Percentiles rank a stretch among this genome's conserved stretches.
Conservation (phyloP, 2,888 invertebrate genomes). For the Brachyptera risi region DNA sequence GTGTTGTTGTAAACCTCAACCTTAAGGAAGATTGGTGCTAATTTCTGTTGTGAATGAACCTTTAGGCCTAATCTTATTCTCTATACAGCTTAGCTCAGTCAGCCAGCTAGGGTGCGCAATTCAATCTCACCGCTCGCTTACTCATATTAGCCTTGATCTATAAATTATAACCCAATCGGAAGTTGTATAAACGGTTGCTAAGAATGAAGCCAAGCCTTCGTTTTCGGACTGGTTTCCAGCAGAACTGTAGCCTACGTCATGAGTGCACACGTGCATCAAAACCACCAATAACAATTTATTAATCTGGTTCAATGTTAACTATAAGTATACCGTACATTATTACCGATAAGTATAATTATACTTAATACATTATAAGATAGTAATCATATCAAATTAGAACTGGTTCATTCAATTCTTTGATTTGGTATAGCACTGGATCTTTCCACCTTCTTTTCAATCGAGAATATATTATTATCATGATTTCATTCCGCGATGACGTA, state of each 20-base stretch:
- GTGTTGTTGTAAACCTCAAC: too few species aligned
- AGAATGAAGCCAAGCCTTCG: constrained; percentile 11
- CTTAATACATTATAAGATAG: constrained; percentile 3
- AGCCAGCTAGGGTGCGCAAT: too few species aligned
- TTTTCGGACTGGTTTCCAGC: constrained; percentile 13
- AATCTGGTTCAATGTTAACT: constrained; percentile 11
- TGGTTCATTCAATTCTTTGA: too few species aligned
- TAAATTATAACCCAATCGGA: constrained; percentile 19
- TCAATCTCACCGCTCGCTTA: neutral
- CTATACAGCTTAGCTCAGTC: too few species aligned
- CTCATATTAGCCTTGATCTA: constrained; percentile 24
- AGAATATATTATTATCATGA: too few species aligned
- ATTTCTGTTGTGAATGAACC: neutral
- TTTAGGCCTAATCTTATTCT: too few species aligned
- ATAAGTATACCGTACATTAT: neutral
- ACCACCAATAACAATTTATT: neutral
- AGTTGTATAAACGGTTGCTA: neutral
- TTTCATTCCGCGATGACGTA: too few species aligned
- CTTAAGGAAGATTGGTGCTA: too few species aligned
- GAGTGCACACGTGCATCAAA: neutral
- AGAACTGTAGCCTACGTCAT: neutral
- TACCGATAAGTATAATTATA: constrained; percentile 5
- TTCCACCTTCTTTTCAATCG: too few species aligned
- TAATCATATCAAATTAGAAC: too few species aligned
- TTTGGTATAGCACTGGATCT: too few species aligned